phyloP scores from a whole-genome alignment of 2,113 vertebrate species.

The Herpetotheres cachinnans region DNA sequence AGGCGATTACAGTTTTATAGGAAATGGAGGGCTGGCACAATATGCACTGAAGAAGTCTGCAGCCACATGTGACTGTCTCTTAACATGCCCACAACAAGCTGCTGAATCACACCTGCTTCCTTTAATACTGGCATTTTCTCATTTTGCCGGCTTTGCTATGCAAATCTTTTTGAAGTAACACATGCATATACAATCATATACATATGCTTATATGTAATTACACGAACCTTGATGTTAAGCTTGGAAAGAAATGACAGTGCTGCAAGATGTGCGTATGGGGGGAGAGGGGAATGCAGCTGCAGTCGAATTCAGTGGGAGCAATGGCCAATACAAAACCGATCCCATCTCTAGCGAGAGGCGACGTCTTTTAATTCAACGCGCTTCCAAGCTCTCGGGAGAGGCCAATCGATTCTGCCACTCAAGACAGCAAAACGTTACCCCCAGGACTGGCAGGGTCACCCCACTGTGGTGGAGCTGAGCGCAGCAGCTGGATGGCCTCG shows the following conservation, averaged over 20 bases:
- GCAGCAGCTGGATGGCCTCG: background rate
- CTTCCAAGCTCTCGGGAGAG: background rate
- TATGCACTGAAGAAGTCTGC: background rate
- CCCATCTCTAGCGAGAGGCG: background rate
- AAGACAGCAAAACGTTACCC: background rate
- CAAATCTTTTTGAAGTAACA: background rate
- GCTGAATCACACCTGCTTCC: conserved; percentile 42
- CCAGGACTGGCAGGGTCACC: background rate
- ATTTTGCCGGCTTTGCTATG: conserved; percentile 18
- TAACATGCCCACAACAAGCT: background rate
- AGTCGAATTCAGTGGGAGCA: background rate
- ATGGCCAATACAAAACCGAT: background rate
- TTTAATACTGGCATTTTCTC: background rate
- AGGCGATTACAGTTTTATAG: background rate
- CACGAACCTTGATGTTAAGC: background rate
- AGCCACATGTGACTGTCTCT: background rate
- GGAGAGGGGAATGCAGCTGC: background rate
- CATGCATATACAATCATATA: background rate
- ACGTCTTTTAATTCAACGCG: accelerated
- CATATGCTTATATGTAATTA: background rate
- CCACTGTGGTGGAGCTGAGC: accelerated
- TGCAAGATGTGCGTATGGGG: background rate
- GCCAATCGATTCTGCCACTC: background rate
- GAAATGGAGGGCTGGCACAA: background rate
- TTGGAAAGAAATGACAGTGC: background rate